Evolutionary conservation across 2,797 vertebrate species (phyloP).

Genomic region (Dallia pectoralis): DNA sequence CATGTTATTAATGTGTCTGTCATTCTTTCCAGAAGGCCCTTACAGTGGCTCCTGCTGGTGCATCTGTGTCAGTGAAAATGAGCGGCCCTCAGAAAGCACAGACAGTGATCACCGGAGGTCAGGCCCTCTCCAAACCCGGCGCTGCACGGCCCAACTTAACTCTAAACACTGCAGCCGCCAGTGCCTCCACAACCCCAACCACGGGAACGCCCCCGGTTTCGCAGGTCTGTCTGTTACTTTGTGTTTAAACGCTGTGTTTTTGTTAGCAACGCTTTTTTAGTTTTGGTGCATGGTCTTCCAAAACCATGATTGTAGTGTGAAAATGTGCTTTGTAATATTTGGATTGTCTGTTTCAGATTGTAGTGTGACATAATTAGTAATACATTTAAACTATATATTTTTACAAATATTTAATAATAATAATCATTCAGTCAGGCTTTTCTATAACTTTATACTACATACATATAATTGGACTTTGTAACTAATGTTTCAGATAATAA

Average conservation of each 20-base stretch:
- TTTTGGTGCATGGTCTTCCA: background rate
- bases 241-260: background rate
- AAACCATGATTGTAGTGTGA: too few species aligned
- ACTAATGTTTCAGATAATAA: too few species aligned
- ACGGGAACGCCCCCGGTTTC: conserved; percentile 72
- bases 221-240: conserved; percentile 59
- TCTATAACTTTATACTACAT: too few species aligned
- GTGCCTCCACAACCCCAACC: conserved; percentile 42
- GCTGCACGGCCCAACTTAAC: conserved; percentile 16
- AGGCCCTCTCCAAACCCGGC: conserved; percentile 51
- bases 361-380: too few species aligned
- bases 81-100: conserved; percentile 67
- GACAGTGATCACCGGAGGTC: conserved; percentile 69
- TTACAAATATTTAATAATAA: too few species aligned
- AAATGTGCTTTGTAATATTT: too few species aligned
- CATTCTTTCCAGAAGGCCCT: conserved; percentile 56
- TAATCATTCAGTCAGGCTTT: too few species aligned
- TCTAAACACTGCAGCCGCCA: conserved; percentile 21
- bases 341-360: too few species aligned
- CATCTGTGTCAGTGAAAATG: conserved; percentile 64
- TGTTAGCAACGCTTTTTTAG: background rate
- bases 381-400: too few species aligned
- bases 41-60: conserved; percentile 40
- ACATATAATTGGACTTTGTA: too few species aligned
- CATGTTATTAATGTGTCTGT: background rate